These are phyloP conservation scores for Disparrhopalites patrizii DNA, from an alignment of 2,888 invertebrate species.

Conservation along the genomic window DNA sequence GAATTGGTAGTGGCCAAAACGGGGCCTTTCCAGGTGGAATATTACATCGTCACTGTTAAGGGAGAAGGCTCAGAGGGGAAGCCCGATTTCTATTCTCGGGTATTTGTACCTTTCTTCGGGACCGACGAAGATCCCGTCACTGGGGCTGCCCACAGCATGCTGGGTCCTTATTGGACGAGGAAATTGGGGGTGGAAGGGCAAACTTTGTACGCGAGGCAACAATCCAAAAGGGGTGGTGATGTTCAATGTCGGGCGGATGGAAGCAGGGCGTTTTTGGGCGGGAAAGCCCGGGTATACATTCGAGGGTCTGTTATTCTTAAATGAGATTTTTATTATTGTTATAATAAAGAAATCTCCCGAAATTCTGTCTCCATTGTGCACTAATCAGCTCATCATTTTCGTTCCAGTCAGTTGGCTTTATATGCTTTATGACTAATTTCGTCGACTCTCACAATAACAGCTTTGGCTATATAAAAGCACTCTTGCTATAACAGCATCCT, in stretches of 20 bases:
- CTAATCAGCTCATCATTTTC: too few relatives aligned
- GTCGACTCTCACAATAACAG: too few relatives aligned
- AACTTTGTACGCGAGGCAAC: conserved; percentile 4
- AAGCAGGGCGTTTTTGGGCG: not conserved
- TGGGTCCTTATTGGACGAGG: not conserved
- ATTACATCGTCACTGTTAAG: conserved; percentile 1
- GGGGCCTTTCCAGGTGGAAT: not conserved
- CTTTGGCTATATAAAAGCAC: too few relatives aligned
- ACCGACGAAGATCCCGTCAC: conserved; percentile 1
- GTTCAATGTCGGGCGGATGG: conserved; percentile 24
- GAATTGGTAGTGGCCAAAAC: not conserved
- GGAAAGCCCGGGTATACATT: conserved; percentile 2
- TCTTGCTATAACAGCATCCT: too few relatives aligned
- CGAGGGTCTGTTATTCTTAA: too few relatives aligned
- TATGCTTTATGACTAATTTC: too few relatives aligned
- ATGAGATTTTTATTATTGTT: too few relatives aligned
- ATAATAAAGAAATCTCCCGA: too few relatives aligned
- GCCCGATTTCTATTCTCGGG: not conserved
- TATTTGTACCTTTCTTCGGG: not conserved
- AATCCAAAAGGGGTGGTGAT: not conserved
- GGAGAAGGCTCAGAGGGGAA: conserved; percentile 11
- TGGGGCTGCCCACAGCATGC: not conserved
- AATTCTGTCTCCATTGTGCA: too few relatives aligned
- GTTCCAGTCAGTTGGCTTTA: too few relatives aligned
- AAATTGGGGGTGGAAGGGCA: not conserved